Evolutionary conservation across 1,140 invertebrate genomes (phyloP).

Genomic region (Choristoneura fumiferana): DNA sequence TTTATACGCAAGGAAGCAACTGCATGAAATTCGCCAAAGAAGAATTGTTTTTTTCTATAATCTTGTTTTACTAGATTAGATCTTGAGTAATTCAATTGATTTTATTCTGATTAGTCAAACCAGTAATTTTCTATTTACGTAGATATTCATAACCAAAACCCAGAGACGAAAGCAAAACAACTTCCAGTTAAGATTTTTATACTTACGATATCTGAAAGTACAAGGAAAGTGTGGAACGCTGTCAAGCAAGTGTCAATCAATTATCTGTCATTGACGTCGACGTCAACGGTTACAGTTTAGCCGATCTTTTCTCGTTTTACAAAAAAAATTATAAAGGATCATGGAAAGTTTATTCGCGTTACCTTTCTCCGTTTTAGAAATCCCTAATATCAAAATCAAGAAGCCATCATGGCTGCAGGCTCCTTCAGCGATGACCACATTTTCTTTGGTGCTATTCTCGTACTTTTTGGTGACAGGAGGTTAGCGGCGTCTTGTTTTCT

Average conservation of each 20-base stretch:
- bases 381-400: constrained; percentile 95
- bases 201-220: no score
- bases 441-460: constrained; percentile 92
- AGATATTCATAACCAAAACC: no score
- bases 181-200: no score
- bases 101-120: no score
- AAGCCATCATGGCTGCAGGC: constrained; percentile 93
- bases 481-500: constrained; percentile 73
- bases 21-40: no score
- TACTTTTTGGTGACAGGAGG: constrained; percentile 99
- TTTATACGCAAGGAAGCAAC: not conserved
- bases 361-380: constrained; percentile 91
- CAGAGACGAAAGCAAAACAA: no score
- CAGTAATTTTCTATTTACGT: no score
- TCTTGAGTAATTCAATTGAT: no score
- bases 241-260: no score
- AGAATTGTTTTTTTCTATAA: no score
- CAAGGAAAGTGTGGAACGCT: no score
- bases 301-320: constrained; percentile 7
- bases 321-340: constrained; percentile 44
- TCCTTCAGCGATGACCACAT: constrained; percentile 96
- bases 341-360: constrained; percentile 90
- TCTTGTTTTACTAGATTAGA: no score
- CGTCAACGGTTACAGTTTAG: constrained; percentile 32
- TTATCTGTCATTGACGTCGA: constrained; percentile 25